These are phyloP conservation scores for Mythimna impura DNA, from an alignment of 2,888 invertebrate species.

Conservation along the genomic window DNA sequence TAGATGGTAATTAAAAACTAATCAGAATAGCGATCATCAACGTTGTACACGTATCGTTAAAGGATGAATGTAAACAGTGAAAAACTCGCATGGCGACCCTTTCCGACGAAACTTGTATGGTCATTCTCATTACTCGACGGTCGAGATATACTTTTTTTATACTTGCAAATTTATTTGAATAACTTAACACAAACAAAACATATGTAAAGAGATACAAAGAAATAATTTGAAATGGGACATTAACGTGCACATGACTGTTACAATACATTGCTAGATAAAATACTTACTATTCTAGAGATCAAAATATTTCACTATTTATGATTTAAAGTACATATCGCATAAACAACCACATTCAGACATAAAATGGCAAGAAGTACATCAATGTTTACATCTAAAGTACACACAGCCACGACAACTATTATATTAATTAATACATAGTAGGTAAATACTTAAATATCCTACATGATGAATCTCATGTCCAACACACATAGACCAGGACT, in stretches of 20 bases:
- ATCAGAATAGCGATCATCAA: too few species aligned
- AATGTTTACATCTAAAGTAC: conserved; percentile 42
- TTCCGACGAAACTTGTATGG: too few species aligned
- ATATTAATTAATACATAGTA: conserved; percentile 26
- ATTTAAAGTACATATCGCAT: conserved; percentile 46
- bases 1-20: too few species aligned
- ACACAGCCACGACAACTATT: conserved; percentile 62
- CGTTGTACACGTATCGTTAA: too few species aligned
- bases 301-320: conserved; percentile 56
- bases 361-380: conserved; percentile 37
- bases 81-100: too few species aligned
- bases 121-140: too few species aligned
- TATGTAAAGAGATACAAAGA: neutral
- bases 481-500: neutral
- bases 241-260: conserved; percentile 23
- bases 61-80: too few species aligned
- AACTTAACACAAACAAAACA: neutral
- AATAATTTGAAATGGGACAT: conserved; percentile 24
- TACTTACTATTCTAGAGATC: conserved; percentile 57
- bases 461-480: conserved; percentile 7
- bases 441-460: conserved; percentile 31
- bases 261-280: conserved; percentile 30
- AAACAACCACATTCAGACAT: conserved; percentile 46
- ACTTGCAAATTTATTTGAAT: too few species aligned
- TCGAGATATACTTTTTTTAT: too few species aligned